These are phyloP conservation scores for Augochlora pura DNA, from an alignment of 1,140 invertebrate species.

Conservation along the genomic window DNA sequence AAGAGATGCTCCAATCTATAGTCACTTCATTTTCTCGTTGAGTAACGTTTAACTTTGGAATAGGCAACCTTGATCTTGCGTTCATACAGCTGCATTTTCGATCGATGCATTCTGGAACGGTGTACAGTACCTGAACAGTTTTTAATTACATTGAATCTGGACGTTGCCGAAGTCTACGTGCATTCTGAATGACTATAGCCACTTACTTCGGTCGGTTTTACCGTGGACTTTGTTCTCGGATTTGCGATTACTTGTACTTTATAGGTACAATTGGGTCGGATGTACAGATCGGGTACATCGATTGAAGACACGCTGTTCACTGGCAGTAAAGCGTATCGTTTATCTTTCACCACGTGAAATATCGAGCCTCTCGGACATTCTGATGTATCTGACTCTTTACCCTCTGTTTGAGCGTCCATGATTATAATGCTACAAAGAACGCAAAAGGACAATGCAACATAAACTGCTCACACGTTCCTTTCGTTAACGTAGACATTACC, in stretches of 20 bases:
- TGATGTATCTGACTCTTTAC: neutral
- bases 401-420: slow-evolving; percentile 23
- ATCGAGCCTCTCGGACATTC: slow-evolving; percentile 60
- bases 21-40: slow-evolving; percentile 35
- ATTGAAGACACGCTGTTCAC: slow-evolving; percentile 54
- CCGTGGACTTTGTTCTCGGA: slow-evolving; percentile 61
- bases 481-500: slow-evolving; percentile 37
- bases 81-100: slow-evolving; percentile 59
- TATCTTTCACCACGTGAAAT: slow-evolving; percentile 61
- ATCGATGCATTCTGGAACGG: slow-evolving; percentile 69
- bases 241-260: slow-evolving; percentile 70
- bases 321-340: slow-evolving; percentile 65
- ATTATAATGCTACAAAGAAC: slow-evolving; percentile 52
- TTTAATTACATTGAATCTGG: neutral
- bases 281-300: slow-evolving; percentile 64
- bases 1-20: slow-evolving; percentile 65
- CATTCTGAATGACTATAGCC: neutral
- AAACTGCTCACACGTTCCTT: neutral
- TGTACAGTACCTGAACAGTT: slow-evolving; percentile 64
- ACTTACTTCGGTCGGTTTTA: slow-evolving; percentile 54
- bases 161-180: too few species aligned
- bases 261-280: slow-evolving; percentile 70
- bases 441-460: neutral
- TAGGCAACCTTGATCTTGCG: slow-evolving; percentile 49
- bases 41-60: slow-evolving; percentile 56